phyloP scores from a whole-genome alignment of 2,888 invertebrate genomes.

The Sphaerophoria rueppellii region DNA sequence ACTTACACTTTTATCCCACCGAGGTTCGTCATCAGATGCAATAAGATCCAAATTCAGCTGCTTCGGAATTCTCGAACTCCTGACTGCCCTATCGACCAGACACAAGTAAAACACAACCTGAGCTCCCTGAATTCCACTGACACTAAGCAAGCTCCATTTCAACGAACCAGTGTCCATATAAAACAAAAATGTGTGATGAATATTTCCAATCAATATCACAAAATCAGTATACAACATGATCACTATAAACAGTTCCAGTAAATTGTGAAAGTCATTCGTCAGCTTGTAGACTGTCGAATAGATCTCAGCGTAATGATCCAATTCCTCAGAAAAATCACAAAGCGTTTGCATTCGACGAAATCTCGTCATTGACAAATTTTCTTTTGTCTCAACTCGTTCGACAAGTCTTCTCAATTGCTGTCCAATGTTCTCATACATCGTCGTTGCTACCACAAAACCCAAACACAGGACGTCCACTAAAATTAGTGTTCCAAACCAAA shows the following conservation, averaged over 20 bases:
- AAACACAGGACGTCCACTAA: constrained; percentile 21
- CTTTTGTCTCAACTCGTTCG: constrained; percentile 3
- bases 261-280: constrained; percentile 74
- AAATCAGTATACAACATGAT: constrained; percentile 78
- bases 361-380: constrained; percentile 49
- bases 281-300: constrained; percentile 76
- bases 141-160: constrained; percentile 65
- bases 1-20: constrained; percentile 78
- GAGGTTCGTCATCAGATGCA: constrained; percentile 77
- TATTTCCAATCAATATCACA: constrained; percentile 75
- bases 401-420: neutral
- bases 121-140: constrained; percentile 68
- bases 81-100: constrained; percentile 75
- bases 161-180: constrained; percentile 70
- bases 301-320: constrained; percentile 75
- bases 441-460: neutral
- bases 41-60: constrained; percentile 76
- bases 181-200: constrained; percentile 76
- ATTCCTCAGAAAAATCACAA: constrained; percentile 76
- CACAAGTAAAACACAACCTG: constrained; percentile 76
- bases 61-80: constrained; percentile 75
- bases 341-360: constrained; percentile 76
- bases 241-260: constrained; percentile 77
- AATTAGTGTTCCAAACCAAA: constrained; percentile 11
- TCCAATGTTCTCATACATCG: constrained; percentile 22